phyloP scores from a whole-genome alignment of 1,140 invertebrate species.

The Drosophila rhopaloa region DNA sequence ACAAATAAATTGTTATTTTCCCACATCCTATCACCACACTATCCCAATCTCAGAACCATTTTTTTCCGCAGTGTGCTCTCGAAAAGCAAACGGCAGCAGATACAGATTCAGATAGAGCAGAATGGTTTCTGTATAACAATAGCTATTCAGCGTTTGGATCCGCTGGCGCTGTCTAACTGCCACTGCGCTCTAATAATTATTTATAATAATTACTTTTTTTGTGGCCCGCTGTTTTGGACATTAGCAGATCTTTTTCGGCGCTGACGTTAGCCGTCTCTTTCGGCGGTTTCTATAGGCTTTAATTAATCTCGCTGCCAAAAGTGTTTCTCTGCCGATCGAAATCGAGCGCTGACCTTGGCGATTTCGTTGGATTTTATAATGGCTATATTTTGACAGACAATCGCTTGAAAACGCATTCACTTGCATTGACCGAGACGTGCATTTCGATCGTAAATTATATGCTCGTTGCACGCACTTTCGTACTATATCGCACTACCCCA shows the following conservation, averaged over 20 bases:
- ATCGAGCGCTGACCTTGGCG: slow-evolving; percentile 69
- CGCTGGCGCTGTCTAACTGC: slow-evolving; percentile 56
- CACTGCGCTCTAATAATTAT: slow-evolving; percentile 81
- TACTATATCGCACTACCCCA: slow-evolving; percentile 42
- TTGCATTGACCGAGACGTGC: slow-evolving; percentile 35
- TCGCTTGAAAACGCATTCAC: slow-evolving; percentile 26
- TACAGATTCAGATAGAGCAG: slow-evolving; percentile 44
- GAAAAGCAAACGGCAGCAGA: slow-evolving; percentile 29
- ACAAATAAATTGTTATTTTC: too few relatives aligned
- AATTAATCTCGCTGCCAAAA: slow-evolving; percentile 67
- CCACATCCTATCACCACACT: too few relatives aligned
- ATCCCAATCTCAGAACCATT: too few relatives aligned
- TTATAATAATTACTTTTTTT: slow-evolving; percentile 78
- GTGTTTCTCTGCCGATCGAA: slow-evolving; percentile 57
- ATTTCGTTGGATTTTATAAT: slow-evolving; percentile 14
- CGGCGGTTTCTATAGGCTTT: slow-evolving; percentile 40
- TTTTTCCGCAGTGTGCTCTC: slow-evolving; percentile 18
- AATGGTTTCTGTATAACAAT: slow-evolving; percentile 51
- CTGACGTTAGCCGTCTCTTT: slow-evolving; percentile 10
- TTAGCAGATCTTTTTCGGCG: slow-evolving; percentile 52
- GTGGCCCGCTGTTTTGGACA: slow-evolving; percentile 67
- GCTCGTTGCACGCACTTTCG: slow-evolving; percentile 51
- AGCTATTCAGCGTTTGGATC: slow-evolving; percentile 55
- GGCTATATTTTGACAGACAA: slow-evolving; percentile 19
- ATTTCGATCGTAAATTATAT: slow-evolving; percentile 42